Conservation (phyloP, 2,888 invertebrate species). For the Campaea margaritaria region DNA sequence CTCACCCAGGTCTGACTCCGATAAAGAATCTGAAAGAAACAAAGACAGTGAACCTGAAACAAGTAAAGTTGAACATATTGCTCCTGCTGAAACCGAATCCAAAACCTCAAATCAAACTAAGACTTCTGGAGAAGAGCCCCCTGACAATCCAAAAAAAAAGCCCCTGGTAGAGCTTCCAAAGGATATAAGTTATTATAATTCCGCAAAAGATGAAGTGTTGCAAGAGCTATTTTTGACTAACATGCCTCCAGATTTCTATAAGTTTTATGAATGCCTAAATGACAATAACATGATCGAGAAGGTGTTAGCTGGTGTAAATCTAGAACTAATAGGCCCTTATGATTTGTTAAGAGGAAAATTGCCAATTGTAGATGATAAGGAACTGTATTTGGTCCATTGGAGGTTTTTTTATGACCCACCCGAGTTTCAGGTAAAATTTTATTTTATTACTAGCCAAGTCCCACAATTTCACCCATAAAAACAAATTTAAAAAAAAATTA, state of each 20-base stretch:
- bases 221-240: constrained; percentile 91
- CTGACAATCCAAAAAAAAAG: constrained; percentile 10
- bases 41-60: constrained; percentile 3
- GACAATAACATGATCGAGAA: constrained; percentile 82
- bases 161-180: constrained; percentile 50
- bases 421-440: constrained; percentile 91
- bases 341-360: constrained; percentile 91
- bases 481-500: too few relatives aligned
- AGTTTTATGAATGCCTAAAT: constrained; percentile 92
- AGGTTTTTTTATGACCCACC: constrained; percentile 97
- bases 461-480: too few relatives aligned
- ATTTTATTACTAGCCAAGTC: not conserved
- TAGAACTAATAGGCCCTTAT: constrained; percentile 94
- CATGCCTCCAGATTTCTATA: constrained; percentile 96
- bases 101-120: not conserved
- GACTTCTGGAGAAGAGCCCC: not conserved
- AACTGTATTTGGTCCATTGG: constrained; percentile 92
- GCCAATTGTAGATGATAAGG: constrained; percentile 80
- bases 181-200: constrained; percentile 68
- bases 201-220: constrained; percentile 84
- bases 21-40: constrained; percentile 2
- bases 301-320: constrained; percentile 87
- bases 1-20: constrained; percentile 10
- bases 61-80: not conserved
- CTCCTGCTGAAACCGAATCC: constrained; percentile 5